Percentiles rank a stretch among this genome's conserved stretches.
These are phyloP conservation scores for Eristalis arbustorum DNA, from an alignment of 2,888 invertebrate genomes.

Conservation along the genomic window DNA sequence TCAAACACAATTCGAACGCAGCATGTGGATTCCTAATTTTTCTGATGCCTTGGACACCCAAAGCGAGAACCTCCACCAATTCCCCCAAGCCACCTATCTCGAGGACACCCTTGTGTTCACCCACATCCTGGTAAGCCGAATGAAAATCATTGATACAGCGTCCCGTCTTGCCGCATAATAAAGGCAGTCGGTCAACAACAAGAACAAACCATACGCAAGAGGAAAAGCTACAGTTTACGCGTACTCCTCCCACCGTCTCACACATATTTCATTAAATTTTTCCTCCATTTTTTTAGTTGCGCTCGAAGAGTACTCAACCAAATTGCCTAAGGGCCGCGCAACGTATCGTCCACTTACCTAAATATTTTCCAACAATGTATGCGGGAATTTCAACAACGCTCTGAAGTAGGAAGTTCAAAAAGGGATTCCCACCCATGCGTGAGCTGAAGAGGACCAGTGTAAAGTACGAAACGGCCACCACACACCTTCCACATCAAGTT, in stretches of 20 bases:
- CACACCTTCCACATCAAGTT: slow-evolving; percentile 79
- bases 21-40: not conserved
- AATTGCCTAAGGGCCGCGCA: slow-evolving; percentile 12
- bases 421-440: slow-evolving; percentile 84
- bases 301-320: slow-evolving; percentile 26
- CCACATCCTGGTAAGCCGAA: not conserved
- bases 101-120: not conserved
- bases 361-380: slow-evolving; percentile 82
- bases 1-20: too few species aligned
- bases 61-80: not conserved
- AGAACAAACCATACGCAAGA: not conserved
- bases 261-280: not conserved
- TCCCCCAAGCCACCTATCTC: not conserved
- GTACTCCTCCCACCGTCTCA: not conserved
- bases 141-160: not conserved
- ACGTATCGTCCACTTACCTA: slow-evolving; percentile 74
- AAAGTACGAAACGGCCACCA: slow-evolving; percentile 81
- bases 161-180: not conserved
- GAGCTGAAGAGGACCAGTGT: slow-evolving; percentile 82
- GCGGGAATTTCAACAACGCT: slow-evolving; percentile 84
- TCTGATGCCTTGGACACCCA: not conserved
- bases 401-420: slow-evolving; percentile 84
- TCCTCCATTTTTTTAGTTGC: not conserved
- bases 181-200: not conserved
- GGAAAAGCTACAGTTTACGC: not conserved